Conservation (phyloP, 2,113 vertebrate species). For the Eulemur macaco region DNA sequence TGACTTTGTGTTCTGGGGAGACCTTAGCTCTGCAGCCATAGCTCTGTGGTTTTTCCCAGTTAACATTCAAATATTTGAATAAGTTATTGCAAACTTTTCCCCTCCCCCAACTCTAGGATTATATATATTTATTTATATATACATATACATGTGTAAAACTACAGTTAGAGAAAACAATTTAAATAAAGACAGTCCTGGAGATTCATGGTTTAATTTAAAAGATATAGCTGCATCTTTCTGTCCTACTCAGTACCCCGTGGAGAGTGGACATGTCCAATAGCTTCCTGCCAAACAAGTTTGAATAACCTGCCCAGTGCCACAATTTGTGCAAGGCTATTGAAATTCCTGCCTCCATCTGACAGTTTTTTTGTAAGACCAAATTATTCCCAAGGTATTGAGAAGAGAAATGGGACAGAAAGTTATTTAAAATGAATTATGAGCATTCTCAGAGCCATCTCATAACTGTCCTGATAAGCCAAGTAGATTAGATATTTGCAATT, state of each 20-base stretch:
- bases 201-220: background rate
- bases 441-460: slow-evolving; percentile 23
- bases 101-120: background rate
- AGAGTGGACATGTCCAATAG: background rate
- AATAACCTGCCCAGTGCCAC: background rate
- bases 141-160: background rate
- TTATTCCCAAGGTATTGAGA: slow-evolving; percentile 11
- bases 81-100: background rate
- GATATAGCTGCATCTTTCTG: background rate
- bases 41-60: background rate
- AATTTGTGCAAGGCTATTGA: background rate
- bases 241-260: background rate
- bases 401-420: background rate
- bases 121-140: too few relatives aligned
- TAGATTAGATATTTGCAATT: slow-evolving; percentile 65
- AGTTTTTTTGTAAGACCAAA: background rate
- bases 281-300: background rate
- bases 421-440: slow-evolving; percentile 33
- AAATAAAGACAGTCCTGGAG: background rate
- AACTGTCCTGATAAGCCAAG: slow-evolving; percentile 29
- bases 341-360: background rate
- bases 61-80: background rate
- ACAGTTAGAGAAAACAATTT: slow-evolving; percentile 1
- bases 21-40: background rate
- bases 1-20: background rate